phyloP scores from a whole-genome alignment of 2,797 vertebrate species.

The Oreochromis mossambicus region DNA sequence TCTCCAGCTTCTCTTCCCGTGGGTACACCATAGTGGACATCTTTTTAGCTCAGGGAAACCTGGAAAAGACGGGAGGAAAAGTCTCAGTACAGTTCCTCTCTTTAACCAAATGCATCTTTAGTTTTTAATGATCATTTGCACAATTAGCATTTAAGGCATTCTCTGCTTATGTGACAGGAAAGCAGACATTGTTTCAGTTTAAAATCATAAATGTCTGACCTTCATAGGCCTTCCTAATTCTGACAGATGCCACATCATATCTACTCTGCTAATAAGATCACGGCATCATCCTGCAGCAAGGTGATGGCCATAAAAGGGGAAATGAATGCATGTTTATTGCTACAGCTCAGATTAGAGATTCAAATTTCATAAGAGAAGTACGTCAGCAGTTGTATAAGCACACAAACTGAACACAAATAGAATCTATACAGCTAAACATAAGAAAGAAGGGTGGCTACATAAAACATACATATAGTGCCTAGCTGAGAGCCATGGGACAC shows the following conservation, averaged over 20 bases:
- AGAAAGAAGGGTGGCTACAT: neutral
- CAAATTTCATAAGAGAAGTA: neutral
- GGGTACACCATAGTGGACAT: slow-evolving; percentile 93
- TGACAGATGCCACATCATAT: neutral
- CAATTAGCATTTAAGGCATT: neutral
- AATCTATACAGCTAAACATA: neutral
- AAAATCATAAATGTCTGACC: neutral
- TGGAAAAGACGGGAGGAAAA: neutral
- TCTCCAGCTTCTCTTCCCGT: slow-evolving; percentile 91
- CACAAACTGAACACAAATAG: neutral
- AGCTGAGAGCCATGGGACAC: neutral
- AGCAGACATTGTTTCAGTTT: neutral
- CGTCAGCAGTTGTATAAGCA: neutral
- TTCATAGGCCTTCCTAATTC: neutral
- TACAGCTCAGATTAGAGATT: neutral
- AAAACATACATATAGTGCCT: neutral
- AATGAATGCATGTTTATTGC: neutral
- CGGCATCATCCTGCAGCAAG: neutral
- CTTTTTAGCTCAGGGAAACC: slow-evolving; percentile 64
- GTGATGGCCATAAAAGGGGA: neutral
- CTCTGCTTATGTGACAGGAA: neutral
- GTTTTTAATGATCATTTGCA: slow-evolving; percentile 3
- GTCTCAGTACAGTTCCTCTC: neutral
- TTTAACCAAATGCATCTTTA: neutral
- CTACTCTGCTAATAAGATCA: neutral